A percentile compares a stretch with the other conserved stretches of the same genome.
These are phyloP conservation scores for Chromobotia macracanthus DNA, from an alignment of 2,797 vertebrate genomes.

Conservation along the genomic window DNA sequence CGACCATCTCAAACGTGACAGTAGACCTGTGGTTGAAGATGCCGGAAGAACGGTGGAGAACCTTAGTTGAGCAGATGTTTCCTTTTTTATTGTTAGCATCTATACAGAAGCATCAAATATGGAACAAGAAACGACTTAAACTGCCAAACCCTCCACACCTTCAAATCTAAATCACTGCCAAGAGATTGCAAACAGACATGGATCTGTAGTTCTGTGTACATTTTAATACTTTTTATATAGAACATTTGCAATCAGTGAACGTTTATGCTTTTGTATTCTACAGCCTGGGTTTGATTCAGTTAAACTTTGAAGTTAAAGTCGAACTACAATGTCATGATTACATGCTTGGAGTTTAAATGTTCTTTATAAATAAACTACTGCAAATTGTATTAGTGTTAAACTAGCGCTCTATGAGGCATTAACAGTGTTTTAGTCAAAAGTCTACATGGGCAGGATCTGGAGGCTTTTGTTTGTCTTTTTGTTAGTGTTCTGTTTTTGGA, in stretches of 20 bases:
- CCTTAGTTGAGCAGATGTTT: constrained; percentile 73
- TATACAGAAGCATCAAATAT: constrained; percentile 67
- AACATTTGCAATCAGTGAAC: constrained; percentile 23
- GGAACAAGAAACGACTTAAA: constrained; percentile 62
- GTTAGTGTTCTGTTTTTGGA: neutral
- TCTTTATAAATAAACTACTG: neutral
- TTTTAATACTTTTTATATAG: neutral
- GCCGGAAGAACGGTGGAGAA: constrained; percentile 56
- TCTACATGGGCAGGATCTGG: neutral
- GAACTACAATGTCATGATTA: neutral
- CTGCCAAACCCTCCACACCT: constrained; percentile 1
- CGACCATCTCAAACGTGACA: constrained; percentile 10
- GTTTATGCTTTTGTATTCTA: neutral
- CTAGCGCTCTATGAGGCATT: neutral
- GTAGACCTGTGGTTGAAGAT: constrained; percentile 45
- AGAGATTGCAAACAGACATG: neutral
- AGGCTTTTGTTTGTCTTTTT: neutral
- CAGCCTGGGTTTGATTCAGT: neutral
- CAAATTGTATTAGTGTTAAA: neutral
- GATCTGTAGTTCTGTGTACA: neutral
- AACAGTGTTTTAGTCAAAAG: neutral
- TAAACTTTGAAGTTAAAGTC: neutral
- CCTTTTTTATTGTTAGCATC: constrained; percentile 76
- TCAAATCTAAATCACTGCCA: neutral
- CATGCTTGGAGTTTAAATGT: neutral